Evolutionary conservation across 2,113 vertebrate genomes (phyloP).

Genomic region (Nibea albiflora): DNA sequence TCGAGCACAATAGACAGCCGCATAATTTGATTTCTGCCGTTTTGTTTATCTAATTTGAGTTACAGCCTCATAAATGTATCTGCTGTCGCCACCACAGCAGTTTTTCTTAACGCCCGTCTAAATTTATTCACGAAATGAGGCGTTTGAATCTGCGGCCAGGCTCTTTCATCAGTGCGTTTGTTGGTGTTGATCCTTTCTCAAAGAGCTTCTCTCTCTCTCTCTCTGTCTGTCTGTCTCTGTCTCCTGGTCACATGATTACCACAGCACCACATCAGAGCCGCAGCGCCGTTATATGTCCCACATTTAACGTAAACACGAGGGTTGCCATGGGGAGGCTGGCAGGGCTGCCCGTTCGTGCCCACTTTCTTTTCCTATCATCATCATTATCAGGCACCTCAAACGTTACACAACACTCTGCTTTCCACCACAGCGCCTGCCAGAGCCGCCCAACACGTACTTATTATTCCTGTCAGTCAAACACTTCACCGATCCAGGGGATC

Average conservation of each 20-base stretch:
- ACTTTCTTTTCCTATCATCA: slow-evolving; percentile 35
- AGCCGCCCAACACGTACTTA: not conserved
- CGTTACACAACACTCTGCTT: slow-evolving; percentile 11
- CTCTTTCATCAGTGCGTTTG: slow-evolving; percentile 57
- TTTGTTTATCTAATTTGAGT: slow-evolving; percentile 63
- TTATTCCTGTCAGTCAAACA: not conserved
- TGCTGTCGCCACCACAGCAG: slow-evolving; percentile 63
- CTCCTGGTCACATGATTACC: slow-evolving; percentile 39
- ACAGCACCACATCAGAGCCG: slow-evolving; percentile 60
- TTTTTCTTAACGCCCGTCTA: slow-evolving; percentile 55
- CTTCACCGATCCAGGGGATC: not conserved
- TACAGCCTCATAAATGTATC: slow-evolving; percentile 59
- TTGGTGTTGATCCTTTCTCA: slow-evolving; percentile 56
- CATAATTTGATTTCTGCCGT: slow-evolving; percentile 37
- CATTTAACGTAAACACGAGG: slow-evolving; percentile 51
- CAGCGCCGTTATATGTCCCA: not conserved
- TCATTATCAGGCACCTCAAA: slow-evolving; percentile 41
- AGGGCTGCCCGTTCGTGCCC: not conserved
- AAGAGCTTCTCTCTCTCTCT: slow-evolving; percentile 21
- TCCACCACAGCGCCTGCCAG: not conserved
- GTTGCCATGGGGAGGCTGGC: slow-evolving; percentile 41
- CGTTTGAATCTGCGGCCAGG: slow-evolving; percentile 39
- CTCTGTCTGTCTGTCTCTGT: slow-evolving; percentile 43
- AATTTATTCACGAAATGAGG: slow-evolving; percentile 42
- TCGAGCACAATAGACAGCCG: not conserved